Evolutionary conservation across 2,888 invertebrate genomes (phyloP).

Genomic region (Altica lythri): DNA sequence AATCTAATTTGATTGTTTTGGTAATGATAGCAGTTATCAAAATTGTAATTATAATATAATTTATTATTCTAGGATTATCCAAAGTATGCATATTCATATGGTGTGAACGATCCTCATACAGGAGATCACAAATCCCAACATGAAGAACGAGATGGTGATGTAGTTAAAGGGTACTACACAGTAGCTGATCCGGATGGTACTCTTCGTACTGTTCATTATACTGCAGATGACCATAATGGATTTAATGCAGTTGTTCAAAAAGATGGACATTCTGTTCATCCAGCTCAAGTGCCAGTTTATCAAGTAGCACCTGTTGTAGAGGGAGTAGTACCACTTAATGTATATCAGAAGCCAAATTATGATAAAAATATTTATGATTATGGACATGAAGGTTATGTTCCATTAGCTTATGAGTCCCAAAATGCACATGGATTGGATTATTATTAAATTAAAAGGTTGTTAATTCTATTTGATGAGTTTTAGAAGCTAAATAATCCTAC

Average conservation of each 20-base stretch:
- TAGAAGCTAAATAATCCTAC: too few relatives aligned
- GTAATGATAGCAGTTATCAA: too few relatives aligned
- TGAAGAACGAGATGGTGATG: conserved; percentile 62
- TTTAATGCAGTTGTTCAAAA: conserved; percentile 59
- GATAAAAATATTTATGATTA: conserved; percentile 5
- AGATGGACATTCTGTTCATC: conserved; percentile 37
- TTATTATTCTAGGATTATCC: conserved; percentile 37
- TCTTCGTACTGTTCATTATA: conserved; percentile 66
- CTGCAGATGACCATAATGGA: conserved; percentile 63
- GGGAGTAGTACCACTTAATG: conserved; percentile 3
- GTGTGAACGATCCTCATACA: conserved; percentile 63
- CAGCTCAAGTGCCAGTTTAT: conserved; percentile 20
- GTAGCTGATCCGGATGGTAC: conserved; percentile 67
- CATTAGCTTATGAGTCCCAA: too few relatives aligned
- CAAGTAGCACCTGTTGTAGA: conserved; percentile 19
- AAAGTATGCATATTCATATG: conserved; percentile 57
- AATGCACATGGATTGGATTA: too few relatives aligned
- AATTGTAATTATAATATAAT: too few relatives aligned
- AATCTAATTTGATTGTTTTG: too few relatives aligned
- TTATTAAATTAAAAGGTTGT: too few relatives aligned
- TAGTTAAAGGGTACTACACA: conserved; percentile 66
- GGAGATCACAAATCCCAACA: conserved; percentile 62
- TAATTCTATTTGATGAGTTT: too few relatives aligned
- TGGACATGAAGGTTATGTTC: neutral
- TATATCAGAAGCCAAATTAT: conserved; percentile 11